Base-by-base conservation (phyloP, 2,113 vertebrate genomes). In the Pongo abelii region DNA sequence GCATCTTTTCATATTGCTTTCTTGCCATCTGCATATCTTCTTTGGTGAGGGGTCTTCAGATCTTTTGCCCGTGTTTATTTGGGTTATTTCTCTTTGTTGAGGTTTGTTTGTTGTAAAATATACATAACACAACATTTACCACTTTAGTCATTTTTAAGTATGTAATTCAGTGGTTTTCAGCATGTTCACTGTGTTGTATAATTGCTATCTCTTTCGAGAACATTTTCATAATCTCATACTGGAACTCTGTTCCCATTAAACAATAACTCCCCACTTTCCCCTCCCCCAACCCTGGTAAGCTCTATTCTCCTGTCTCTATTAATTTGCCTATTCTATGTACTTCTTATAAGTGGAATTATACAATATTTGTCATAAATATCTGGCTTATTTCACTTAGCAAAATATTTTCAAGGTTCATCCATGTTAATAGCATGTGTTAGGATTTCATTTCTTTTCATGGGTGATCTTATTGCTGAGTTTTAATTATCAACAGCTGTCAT, bases 341-440 rank as follows among this genome's bases (percentile, higher is more conserved):
- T 25, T 95, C 9, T 30, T 91, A 4, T 85, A 59, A 89, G 20
- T 93, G 52, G 84, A 93, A 48, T 85, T 57, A 89, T 89, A 91
- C 11, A 92, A 38, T 77, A 96, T 25, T 92, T 96, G n/a, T 16
- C 23, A 80, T 80, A 83, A 48, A 25, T 67, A 75, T 72, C 57
- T 92, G 78, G 57, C 59, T 95, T 77, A 46, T 91, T 88, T 94
- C 38, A 89, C 27, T 52, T 97, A 88, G 61, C 22, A 25, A 64
- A 55, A 52, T 95, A 27, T 92, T 46, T 75, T 89, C 38, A 85
- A 48, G 30, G 79, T 55, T 52, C 40, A 84, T 64, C 8, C 50
- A 52, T 93, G 32, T 32, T 88, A 67, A 38, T 59, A 67, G 16
- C 48, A 48, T 67, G 48, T 61, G 46, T 40, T 64, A 81, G 32